Base-by-base conservation (phyloP, 2,888 invertebrate species). In the Hipparchia sbordonii region DNA sequence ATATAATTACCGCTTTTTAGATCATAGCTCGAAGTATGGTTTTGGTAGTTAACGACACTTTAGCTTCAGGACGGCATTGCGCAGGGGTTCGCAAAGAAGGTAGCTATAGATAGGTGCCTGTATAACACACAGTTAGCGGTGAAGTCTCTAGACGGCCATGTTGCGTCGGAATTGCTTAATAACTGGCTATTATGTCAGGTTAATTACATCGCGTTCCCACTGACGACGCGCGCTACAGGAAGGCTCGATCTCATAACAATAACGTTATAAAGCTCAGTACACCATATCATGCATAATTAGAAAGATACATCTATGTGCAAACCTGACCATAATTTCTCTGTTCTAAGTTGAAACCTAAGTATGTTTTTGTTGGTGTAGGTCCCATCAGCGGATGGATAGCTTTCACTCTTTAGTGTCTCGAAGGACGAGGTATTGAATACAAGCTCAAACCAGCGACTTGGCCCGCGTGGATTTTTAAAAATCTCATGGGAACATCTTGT, bases 161-260 rank as follows among this genome's bases (percentile, higher is more conserved):
- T 87, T 86, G 79, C 79, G 79, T 79, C 85, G 83, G 85, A 88
- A 90, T 89, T 89, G 89, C 89, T 89, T 91, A 90, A 91, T 92
- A 89, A 89, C 90, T 83, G 82, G 77, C 85, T 82, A 89, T 91
- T 90, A 91, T 88, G 82, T 84, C 84, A 85, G 81, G 86, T 86
- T 90, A 92, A 92, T 91, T 91, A 90, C 85, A 80, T 82, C 79
- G 81, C 75, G 80, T 82, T 82, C 80, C 80, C 82, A 80, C 79
- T 81, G 70, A 67, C 74, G 73, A 76, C 72, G 69, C 74, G 72
- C 75, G 72, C 61, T 73, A 72, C 72, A 73, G 52, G 72, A 59
- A 70, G 72, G 73, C 61, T 68, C 62, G 52, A 45, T 69, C 51
- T 62, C 56, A 63, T 39, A 70, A 70, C 70, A 70, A 70, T 63